A percentile compares a stretch with the other conserved stretches of the same genome.
These are phyloP conservation scores for Gracilinanus agilis DNA, from an alignment of 2,113 vertebrate species.

Conservation along the genomic window DNA sequence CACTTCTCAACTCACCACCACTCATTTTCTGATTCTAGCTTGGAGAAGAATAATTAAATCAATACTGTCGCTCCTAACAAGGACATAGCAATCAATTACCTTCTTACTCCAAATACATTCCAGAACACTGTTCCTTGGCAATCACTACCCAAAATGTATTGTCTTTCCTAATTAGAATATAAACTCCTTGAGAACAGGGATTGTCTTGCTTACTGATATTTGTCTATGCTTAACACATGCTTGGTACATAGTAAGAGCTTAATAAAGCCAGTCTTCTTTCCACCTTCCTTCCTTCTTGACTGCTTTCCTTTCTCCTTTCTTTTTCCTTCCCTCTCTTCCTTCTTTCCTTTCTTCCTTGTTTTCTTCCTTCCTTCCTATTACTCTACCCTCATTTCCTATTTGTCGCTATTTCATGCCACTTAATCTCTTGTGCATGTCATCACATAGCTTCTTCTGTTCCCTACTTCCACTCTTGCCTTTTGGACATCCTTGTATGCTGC, in stretches of 20 bases:
- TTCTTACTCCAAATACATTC: neutral
- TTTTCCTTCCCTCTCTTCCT: no score
- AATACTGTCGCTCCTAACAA: neutral
- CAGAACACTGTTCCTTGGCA: neutral
- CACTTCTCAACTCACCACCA: neutral
- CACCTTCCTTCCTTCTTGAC: neutral
- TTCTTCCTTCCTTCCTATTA: no score
- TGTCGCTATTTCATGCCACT: conserved; percentile 47
- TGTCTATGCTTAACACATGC: neutral
- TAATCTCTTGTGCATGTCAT: conserved; percentile 55
- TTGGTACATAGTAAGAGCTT: neutral
- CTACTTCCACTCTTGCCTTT: conserved; percentile 30
- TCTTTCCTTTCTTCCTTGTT: no score
- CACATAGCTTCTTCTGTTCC: conserved; percentile 29
- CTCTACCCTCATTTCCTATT: conserved; percentile 37
- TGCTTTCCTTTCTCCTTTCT: neutral
- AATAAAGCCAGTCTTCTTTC: neutral
- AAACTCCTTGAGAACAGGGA: neutral
- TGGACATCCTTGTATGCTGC: conserved; percentile 57
- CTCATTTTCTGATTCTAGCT: neutral
- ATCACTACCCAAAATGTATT: neutral
- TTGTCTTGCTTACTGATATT: neutral
- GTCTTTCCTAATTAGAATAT: neutral
- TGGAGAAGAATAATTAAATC: neutral
- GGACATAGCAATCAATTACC: neutral